Evolutionary conservation across 2,113 vertebrate genomes (phyloP).

Genomic region (Trochalopteron elliotii): DNA sequence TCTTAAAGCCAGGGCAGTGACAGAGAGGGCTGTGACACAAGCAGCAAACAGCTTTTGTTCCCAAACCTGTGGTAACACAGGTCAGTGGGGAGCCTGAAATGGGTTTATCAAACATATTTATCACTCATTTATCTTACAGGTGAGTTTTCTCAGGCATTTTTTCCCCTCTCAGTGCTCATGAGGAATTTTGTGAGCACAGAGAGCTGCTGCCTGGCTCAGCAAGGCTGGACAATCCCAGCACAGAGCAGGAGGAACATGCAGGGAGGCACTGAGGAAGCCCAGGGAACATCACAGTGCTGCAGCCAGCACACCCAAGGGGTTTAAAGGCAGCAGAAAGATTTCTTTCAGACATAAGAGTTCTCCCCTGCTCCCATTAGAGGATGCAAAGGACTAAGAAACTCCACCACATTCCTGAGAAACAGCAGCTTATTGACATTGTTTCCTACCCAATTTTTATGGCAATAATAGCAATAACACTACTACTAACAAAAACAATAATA

Average conservation of each 20-base stretch:
- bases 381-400: neutral
- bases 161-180: accelerated
- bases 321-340: neutral
- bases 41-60: neutral
- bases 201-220: neutral
- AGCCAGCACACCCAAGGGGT: neutral
- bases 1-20: neutral
- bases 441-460: neutral
- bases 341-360: neutral
- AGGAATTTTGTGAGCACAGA: neutral
- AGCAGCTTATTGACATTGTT: neutral
- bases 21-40: neutral
- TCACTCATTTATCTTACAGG: neutral
- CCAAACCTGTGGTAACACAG: neutral
- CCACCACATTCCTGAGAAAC: neutral
- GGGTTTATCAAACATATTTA: neutral
- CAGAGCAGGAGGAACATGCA: neutral
- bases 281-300: neutral
- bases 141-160: neutral
- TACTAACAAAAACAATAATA: neutral
- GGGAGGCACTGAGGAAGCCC: accelerated
- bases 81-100: neutral
- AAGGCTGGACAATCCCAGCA: neutral
- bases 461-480: neutral
- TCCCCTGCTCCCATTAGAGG: neutral